phyloP scores from a whole-genome alignment of 2,113 vertebrate genomes.

The Bufo gargarizans region DNA sequence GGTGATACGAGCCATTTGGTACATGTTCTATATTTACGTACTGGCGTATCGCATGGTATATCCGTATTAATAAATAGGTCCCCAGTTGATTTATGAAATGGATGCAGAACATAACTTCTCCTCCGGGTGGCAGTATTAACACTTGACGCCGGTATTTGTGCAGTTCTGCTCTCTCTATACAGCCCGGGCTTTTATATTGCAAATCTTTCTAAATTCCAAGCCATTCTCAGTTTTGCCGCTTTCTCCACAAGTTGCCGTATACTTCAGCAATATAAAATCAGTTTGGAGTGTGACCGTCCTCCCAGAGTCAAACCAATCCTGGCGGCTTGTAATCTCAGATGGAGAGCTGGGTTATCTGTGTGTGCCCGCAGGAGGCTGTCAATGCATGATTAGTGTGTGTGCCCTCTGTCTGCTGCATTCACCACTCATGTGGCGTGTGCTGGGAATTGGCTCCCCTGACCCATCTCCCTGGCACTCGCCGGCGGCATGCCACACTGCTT shows the following conservation, averaged over 20 bases:
- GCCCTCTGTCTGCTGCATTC: neutral
- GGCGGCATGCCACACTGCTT: conserved; percentile 38
- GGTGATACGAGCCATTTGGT: no score
- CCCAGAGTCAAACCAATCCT: neutral
- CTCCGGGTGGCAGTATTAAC: neutral
- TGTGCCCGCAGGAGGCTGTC: neutral
- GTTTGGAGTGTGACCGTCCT: neutral
- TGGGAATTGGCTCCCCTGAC: conserved; percentile 10
- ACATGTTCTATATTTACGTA: no score
- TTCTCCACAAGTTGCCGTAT: neutral
- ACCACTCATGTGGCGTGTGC: neutral
- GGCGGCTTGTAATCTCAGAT: neutral
- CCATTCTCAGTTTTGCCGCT: neutral
- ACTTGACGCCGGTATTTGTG: neutral
- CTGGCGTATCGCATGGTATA: no score
- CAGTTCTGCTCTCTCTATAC: neutral
- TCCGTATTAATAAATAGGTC: no score
- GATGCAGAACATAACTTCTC: neutral
- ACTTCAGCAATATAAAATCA: neutral
- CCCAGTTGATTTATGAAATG: neutral
- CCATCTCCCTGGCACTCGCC: conserved; percentile 58
- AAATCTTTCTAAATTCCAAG: no score
- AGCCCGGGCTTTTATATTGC: no score
- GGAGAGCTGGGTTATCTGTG: neutral
- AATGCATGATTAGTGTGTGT: conserved; percentile 18